A percentile compares a stretch with the other conserved stretches of the same genome.
Evolutionary conservation across 2,113 vertebrate genomes (phyloP).

Genomic region (Rhinoderma darwinii): DNA sequence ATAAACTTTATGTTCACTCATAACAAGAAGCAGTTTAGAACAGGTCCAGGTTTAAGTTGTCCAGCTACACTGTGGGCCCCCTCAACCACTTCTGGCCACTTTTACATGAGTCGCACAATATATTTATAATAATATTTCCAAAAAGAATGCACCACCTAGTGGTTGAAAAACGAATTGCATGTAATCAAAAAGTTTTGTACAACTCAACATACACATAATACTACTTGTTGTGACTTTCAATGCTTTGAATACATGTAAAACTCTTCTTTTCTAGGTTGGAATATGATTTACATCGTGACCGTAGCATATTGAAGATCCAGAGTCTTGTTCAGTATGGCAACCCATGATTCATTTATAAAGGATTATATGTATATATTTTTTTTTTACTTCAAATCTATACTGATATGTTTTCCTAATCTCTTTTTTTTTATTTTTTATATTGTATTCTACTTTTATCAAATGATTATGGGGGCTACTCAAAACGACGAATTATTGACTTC

Average conservation of each 20-base stretch:
- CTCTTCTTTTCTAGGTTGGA: not conserved
- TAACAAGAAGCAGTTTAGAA: too few relatives aligned
- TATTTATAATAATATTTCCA: not conserved
- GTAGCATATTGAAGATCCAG: too few relatives aligned
- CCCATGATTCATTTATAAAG: not conserved
- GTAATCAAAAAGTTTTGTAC: not conserved
- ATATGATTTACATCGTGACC: not conserved
- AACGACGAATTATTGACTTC: too few relatives aligned
- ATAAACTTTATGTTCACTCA: too few relatives aligned
- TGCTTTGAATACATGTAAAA: not conserved
- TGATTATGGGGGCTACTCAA: too few relatives aligned
- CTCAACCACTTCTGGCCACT: too few relatives aligned
- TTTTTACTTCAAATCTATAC: not conserved
- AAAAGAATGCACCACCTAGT: not conserved
- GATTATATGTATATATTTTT: too few relatives aligned
- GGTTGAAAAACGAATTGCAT: not conserved
- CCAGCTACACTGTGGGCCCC: too few relatives aligned
- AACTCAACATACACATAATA: not conserved
- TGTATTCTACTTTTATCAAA: too few relatives aligned
- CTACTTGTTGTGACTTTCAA: not conserved
- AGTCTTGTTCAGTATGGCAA: too few relatives aligned
- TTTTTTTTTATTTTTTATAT: not conserved
- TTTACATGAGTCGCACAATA: too few relatives aligned
- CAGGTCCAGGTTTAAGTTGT: too few relatives aligned
- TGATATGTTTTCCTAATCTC: not conserved